Percentiles rank a stretch among this genome's conserved stretches.
These are phyloP conservation scores for Alexandromys fortis DNA, from an alignment of 2,113 vertebrate species.

Conservation along the genomic window DNA sequence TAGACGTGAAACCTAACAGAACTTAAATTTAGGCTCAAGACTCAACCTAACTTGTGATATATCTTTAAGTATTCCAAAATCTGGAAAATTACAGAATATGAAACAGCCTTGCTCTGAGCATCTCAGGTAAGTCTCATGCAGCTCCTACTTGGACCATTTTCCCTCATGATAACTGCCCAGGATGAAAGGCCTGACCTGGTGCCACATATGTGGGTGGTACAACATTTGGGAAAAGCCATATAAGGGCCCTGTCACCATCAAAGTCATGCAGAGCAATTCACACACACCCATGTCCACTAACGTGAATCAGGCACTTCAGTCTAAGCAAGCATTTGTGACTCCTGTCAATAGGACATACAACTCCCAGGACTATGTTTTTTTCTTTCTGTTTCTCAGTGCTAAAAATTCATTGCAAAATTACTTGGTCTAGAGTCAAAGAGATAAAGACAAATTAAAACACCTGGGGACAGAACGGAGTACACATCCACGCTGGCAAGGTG, in stretches of 20 bases:
- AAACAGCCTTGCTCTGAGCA: not conserved
- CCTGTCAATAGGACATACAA: constrained; percentile 44
- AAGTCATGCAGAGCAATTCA: constrained; percentile 13
- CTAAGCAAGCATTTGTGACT: constrained; percentile 61
- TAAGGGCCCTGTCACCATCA: constrained; percentile 31
- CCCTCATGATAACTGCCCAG: not conserved
- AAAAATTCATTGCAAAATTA: constrained; percentile 62
- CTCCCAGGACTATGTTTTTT: constrained; percentile 75
- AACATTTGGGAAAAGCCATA: constrained; percentile 12
- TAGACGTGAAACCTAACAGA: not conserved
- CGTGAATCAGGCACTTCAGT: constrained; percentile 54
- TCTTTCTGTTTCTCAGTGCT: constrained; percentile 53
- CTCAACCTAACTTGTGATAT: not conserved
- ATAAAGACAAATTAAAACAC: constrained; percentile 72
- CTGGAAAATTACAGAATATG: not conserved
- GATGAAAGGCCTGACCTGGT: not conserved
- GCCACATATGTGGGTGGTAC: not conserved
- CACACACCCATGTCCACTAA: not conserved
- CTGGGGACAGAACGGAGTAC: constrained; percentile 63
- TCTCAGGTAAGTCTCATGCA: not conserved
- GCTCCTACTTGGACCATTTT: not conserved
- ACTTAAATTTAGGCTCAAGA: not conserved
- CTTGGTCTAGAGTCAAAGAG: constrained; percentile 67
- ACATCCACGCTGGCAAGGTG: not conserved
- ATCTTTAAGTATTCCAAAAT: not conserved